These are phyloP conservation scores for Oxygymnocypris stewartii DNA, from an alignment of 2,113 vertebrate species.

Conservation along the genomic window DNA sequence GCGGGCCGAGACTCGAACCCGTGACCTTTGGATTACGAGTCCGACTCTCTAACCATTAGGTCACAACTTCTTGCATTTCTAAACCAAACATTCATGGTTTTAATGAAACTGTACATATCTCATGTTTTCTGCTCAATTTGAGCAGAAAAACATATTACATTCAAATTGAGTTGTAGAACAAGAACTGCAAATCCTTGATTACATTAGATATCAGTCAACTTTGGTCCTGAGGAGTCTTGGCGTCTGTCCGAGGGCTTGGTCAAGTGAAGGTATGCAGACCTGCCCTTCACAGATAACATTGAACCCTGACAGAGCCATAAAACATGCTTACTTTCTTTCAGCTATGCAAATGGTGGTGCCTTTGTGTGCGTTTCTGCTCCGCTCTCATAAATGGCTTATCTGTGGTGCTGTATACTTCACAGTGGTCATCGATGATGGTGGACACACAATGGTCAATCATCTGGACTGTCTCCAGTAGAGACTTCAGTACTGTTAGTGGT, in stretches of 20 bases:
- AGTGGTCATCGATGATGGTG: neutral
- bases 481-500: neutral
- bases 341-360: slow-evolving; percentile 1
- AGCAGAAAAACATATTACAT: neutral
- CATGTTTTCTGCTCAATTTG: neutral
- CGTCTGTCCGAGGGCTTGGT: neutral
- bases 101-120: neutral
- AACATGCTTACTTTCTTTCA: neutral
- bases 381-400: slow-evolving; percentile 15
- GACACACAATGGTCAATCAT: neutral
- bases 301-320: neutral
- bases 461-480: neutral
- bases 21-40: no score
- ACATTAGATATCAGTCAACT: no score
- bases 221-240: neutral
- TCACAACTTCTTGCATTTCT: neutral
- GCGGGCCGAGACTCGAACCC: no score
- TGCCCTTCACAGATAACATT: neutral
- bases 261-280: neutral
- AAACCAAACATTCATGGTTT: neutral
- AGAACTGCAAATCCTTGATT: neutral
- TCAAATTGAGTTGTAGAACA: neutral
- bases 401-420: neutral
- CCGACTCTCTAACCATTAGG: no score
- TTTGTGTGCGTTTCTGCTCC: neutral